phyloP scores from a whole-genome alignment of 2,797 vertebrate species.

The Chromobotia macracanthus region DNA sequence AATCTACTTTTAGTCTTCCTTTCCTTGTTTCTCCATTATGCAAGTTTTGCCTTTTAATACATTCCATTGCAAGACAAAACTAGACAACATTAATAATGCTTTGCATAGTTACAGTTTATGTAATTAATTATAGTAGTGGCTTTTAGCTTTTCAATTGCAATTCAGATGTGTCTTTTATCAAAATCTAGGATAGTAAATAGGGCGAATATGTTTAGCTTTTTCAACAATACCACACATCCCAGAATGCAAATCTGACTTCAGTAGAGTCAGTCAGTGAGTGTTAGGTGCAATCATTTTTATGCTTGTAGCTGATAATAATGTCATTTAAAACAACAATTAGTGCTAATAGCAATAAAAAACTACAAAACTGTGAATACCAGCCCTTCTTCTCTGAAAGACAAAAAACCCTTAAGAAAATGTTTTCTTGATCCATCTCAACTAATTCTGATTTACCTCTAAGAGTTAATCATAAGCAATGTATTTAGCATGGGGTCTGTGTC shows the following conservation, averaged over 20 bases:
- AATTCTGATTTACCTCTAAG: constrained; percentile 21
- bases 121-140: no score
- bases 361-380: constrained; percentile 2
- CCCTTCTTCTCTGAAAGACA: background rate
- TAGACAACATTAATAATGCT: background rate
- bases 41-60: background rate
- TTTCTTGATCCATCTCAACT: constrained; percentile 14
- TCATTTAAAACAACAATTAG: background rate
- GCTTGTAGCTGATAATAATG: background rate
- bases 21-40: background rate
- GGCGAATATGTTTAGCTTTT: background rate
- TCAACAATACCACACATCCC: background rate
- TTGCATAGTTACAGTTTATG: no score
- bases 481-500: constrained; percentile 59
- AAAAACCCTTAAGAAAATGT: background rate
- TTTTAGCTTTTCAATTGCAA: no score
- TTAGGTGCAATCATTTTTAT: background rate
- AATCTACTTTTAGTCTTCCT: background rate
- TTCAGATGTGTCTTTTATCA: background rate
- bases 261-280: background rate
- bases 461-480: constrained; percentile 47
- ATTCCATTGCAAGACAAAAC: background rate
- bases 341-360: background rate
- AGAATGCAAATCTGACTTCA: background rate
- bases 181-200: background rate